Evolutionary conservation across 2,888 invertebrate genomes (phyloP), one percentile per base, ranked within the genome.

Genomic region (Lepeophtheirus nordmannii): DNA sequence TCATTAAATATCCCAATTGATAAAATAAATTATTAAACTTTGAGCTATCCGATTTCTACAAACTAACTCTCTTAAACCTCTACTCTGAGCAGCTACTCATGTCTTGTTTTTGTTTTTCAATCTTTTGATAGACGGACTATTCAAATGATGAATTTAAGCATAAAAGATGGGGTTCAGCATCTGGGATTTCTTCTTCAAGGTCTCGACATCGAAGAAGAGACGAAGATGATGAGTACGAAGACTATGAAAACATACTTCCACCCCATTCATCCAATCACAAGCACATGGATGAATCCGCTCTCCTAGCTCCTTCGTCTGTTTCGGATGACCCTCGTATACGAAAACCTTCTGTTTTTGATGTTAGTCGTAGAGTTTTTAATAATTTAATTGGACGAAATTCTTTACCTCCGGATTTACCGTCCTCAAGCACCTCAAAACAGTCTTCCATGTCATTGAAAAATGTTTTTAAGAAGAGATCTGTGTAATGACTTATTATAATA

Each of bases 381-480:
- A 20, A 57, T 23, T 23, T 57, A 11, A 57, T 57, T 9, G 57
- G 57, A 30, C 57, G 57, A 22, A 30, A 30, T n/a, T 57, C 57
- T 23, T 23, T 57, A 22, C 57, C 57, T 14, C 57, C 57, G 57
- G 57, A 57, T 11, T 23, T 57, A 14, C 57, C 57, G 22, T 57
- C 57, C n/a, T 57, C 57, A 14, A 30, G n/a, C 12, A 22, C 57
- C 22, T 14, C 57, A 57, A 57, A 57, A 14, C 22, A 57, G n/a
- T 20, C 20, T 57, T 23, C 22, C 11, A 22, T 57, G 57, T 57
- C 57, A 57, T 23, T 57, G 11, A 57, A 57, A 57, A 57, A 57
- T 11, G 57, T 57, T 22, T 57, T 57, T 5, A 57, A 57, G n/a
- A 57, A 57, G 23, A 20, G 57, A 57, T 57, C 57, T n/a, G 57